A percentile compares a stretch with the other conserved stretches of the same genome.
phyloP scores from a whole-genome alignment of 2,888 invertebrate genomes.

The Rotaria socialis region DNA sequence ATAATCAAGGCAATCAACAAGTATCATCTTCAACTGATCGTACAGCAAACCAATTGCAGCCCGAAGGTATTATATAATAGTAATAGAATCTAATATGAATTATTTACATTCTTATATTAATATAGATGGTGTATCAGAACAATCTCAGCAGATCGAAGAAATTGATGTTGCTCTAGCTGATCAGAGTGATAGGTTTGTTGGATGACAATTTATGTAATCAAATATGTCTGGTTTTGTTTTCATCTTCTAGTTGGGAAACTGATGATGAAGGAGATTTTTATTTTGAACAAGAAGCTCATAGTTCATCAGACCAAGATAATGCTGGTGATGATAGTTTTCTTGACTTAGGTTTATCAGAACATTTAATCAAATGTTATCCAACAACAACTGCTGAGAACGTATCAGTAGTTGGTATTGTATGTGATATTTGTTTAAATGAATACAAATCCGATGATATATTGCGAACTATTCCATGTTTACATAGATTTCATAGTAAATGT shows the following conservation, averaged over 20 bases:
- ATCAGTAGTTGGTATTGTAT: not conserved
- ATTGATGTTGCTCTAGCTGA: not conserved
- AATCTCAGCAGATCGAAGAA: not conserved
- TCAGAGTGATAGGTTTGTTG: not conserved
- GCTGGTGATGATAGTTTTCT: not conserved
- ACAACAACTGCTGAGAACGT: not conserved
- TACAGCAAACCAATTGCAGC: not conserved
- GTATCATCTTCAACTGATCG: not conserved
- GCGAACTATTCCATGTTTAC: conserved; percentile 13
- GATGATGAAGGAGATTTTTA: conserved; percentile 36
- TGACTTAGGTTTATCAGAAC: conserved; percentile 18
- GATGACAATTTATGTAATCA: too few species aligned
- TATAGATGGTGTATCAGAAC: not conserved
- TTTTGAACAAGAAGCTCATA: not conserved
- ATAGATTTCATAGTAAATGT: conserved; percentile 8
- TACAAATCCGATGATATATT: not conserved
- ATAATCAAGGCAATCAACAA: not conserved
- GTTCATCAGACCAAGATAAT: not conserved
- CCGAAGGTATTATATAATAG: too few species aligned
- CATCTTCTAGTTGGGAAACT: not conserved
- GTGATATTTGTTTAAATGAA: conserved; percentile 32
- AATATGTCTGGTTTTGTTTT: too few species aligned
- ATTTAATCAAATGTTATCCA: conserved; percentile 30
- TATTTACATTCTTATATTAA: too few species aligned
- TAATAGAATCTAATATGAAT: too few species aligned